A percentile compares a stretch with the other conserved stretches of the same genome.
phyloP scores from a whole-genome alignment of 2,113 vertebrate genomes.

The Planiliza haematocheilus region DNA sequence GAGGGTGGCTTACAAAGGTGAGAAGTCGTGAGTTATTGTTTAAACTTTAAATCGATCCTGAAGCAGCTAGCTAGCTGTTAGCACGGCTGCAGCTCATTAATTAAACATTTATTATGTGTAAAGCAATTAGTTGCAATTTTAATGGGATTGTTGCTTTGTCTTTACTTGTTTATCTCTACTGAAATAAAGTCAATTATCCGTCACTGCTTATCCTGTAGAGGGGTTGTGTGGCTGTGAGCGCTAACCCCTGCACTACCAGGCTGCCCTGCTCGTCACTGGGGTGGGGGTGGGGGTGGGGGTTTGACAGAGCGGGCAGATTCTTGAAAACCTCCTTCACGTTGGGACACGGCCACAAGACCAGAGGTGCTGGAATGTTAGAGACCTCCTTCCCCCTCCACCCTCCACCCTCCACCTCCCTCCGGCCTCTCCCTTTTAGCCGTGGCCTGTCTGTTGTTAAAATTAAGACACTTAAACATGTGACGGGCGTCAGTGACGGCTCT shows the following conservation, averaged over 20 bases:
- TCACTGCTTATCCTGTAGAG: too few relatives aligned
- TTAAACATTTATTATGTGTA: neutral
- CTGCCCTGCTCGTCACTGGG: slow-evolving; percentile 4
- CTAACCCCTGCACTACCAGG: too few relatives aligned
- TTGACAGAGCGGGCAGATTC: slow-evolving; percentile 51
- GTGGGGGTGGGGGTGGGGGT: neutral
- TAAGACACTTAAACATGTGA: slow-evolving; percentile 45
- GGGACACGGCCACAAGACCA: slow-evolving; percentile 41
- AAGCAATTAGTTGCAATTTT: too few relatives aligned
- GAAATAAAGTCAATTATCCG: neutral
- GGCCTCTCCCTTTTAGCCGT: neutral
- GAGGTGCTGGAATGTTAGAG: slow-evolving; percentile 61
- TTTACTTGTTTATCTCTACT: neutral
- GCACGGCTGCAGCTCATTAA: neutral
- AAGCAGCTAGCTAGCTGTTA: too few relatives aligned
- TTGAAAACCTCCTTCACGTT: slow-evolving; percentile 63
- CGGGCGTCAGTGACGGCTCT: slow-evolving; percentile 26
- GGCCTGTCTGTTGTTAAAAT: slow-evolving; percentile 33
- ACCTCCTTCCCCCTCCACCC: slow-evolving; percentile 5
- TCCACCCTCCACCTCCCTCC: neutral
- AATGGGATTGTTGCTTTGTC: neutral
- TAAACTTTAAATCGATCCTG: neutral
- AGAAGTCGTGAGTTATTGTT: slow-evolving; percentile 22
- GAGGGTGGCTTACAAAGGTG: slow-evolving; percentile 93
- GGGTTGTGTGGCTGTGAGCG: too few relatives aligned